Percentiles rank a stretch among this genome's conserved stretches.
Evolutionary conservation across 2,797 vertebrate genomes (phyloP).

Genomic region (Delichon dasypus): DNA sequence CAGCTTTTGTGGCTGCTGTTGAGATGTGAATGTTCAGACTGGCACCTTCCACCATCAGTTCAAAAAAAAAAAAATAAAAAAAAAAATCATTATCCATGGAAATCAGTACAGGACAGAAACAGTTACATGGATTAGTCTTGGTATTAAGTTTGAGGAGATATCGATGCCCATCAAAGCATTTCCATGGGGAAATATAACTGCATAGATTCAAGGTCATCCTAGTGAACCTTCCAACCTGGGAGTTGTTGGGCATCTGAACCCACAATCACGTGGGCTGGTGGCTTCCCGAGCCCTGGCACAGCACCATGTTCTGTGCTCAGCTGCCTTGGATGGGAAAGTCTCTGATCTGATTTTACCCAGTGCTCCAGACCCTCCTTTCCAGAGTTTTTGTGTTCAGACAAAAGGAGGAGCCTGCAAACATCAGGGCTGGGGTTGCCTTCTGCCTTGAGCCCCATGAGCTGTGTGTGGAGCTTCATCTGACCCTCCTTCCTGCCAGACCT

Average conservation of each 20-base stretch:
- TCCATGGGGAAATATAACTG: not conserved
- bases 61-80: not conserved
- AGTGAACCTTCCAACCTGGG: not conserved
- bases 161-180: not conserved
- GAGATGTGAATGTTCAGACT: not conserved
- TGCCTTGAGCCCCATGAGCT: not conserved
- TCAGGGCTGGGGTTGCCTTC: not conserved
- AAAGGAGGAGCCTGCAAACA: not conserved
- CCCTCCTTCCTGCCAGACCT: not conserved
- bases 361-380: not conserved
- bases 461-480: not conserved
- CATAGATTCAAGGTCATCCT: too few species aligned
- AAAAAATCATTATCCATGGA: not conserved
- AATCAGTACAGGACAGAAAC: not conserved
- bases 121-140: not conserved
- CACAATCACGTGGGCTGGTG: not conserved
- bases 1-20: not conserved
- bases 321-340: not conserved
- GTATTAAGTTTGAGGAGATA: not conserved
- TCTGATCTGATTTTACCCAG: not conserved
- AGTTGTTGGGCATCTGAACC: not conserved
- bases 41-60: not conserved
- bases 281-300: not conserved
- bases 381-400: not conserved
- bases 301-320: accelerated